phyloP scores from a whole-genome alignment of 2,797 vertebrate species.

The Nannoperca australis region DNA sequence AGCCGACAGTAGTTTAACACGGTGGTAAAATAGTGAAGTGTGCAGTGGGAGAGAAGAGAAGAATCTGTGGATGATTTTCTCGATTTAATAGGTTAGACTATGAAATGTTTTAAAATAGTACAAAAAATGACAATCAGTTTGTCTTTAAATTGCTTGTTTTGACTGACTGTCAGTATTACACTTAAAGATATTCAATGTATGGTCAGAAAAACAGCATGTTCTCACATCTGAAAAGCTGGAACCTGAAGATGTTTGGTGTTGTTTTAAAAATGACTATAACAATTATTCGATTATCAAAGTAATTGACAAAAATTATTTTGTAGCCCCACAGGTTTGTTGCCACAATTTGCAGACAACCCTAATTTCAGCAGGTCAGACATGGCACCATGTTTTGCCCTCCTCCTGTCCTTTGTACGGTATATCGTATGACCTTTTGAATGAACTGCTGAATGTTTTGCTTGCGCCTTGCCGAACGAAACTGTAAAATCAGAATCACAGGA shows the following conservation, averaged over 20 bases:
- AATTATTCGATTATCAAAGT: background rate
- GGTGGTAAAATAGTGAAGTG: conserved; percentile 31
- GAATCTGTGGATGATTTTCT: too few species aligned
- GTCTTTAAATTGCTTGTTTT: background rate
- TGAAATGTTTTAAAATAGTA: background rate
- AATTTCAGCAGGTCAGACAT: background rate
- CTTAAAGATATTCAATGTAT: background rate
- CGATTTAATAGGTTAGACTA: background rate
- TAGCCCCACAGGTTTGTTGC: conserved; percentile 12
- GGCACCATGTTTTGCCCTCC: background rate
- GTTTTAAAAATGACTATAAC: background rate
- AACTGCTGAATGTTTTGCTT: background rate
- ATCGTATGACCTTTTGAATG: background rate
- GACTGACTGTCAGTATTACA: background rate
- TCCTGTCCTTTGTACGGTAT: background rate
- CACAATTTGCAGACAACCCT: conserved; percentile 1
- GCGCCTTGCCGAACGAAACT: background rate
- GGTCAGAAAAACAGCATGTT: background rate
- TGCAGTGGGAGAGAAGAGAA: conserved; percentile 14
- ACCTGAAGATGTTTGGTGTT: background rate
- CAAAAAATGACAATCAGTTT: too few species aligned
- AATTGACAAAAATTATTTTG: too few species aligned
- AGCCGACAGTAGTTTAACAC: conserved; percentile 43
- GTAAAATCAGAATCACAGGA: background rate
- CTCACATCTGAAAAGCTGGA: background rate